Evolutionary conservation across 1,140 invertebrate species (phyloP).

Genomic region (Xylocopa sonorina): DNA sequence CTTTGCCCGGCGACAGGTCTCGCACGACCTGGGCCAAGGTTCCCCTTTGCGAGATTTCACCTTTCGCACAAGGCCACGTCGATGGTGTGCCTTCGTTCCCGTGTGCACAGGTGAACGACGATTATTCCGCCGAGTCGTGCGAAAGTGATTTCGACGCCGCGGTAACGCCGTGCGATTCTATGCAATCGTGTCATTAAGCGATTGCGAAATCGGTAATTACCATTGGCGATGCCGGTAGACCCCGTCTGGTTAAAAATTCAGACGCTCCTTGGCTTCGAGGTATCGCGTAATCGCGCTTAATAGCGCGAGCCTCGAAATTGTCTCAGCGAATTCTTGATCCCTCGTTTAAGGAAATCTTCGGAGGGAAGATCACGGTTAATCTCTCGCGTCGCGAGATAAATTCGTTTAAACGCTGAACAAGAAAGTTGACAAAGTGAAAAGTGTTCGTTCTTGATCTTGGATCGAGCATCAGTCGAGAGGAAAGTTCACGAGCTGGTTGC

Average conservation of each 20-base stretch:
- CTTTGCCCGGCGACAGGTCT: conserved; percentile 64
- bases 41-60: conserved; percentile 69
- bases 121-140: conserved; percentile 71
- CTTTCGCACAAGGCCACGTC: conserved; percentile 53
- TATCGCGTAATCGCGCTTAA: neutral
- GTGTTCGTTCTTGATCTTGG: neutral
- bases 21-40: conserved; percentile 63
- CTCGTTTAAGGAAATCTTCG: too few species aligned
- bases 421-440: neutral
- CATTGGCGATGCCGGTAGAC: conserved; percentile 1
- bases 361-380: too few species aligned
- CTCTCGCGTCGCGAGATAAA: too few species aligned
- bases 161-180: conserved; percentile 52
- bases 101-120: conserved; percentile 71
- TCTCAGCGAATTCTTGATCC: too few species aligned
- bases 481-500: conserved; percentile 30
- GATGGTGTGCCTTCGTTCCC: conserved; percentile 57
- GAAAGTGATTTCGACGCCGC: conserved; percentile 72
- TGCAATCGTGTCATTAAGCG: conserved; percentile 48
- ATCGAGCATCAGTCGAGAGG: neutral
- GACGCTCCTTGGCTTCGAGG: neutral
- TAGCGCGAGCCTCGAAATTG: too few species aligned
- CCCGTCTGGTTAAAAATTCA: neutral
- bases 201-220: conserved; percentile 60
- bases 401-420: too few species aligned